Conservation (phyloP, 2,113 vertebrate genomes). For the Rattus norvegicus region DNA sequence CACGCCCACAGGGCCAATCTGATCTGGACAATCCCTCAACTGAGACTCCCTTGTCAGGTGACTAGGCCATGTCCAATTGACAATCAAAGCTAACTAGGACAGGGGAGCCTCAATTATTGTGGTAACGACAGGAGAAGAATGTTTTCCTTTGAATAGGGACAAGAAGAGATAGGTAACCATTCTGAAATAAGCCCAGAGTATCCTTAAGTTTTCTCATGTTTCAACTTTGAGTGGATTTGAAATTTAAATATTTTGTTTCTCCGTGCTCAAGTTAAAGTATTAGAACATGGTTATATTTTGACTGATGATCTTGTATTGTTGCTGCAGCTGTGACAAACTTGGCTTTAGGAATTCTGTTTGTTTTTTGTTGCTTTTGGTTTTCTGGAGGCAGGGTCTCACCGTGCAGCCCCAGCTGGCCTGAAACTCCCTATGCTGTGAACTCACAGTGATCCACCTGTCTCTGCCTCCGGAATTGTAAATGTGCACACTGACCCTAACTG, state of each 20-base stretch:
- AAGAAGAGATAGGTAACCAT: not conserved
- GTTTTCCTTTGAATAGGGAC: not conserved
- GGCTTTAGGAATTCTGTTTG: not conserved
- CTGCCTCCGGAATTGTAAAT: not conserved
- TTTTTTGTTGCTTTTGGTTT: not conserved
- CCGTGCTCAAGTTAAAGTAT: not conserved
- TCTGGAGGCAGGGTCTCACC: not conserved
- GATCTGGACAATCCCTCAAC: not conserved
- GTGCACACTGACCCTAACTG: not conserved
- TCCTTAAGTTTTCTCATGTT: not conserved
- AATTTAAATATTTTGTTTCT: not conserved
- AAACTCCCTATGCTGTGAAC: no score
- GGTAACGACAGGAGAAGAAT: not conserved
- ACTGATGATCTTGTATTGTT: not conserved
- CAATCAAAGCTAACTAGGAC: not conserved
- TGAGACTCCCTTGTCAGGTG: not conserved
- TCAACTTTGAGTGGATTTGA: not conserved
- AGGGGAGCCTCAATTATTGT: not conserved
- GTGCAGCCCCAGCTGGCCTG: not conserved
- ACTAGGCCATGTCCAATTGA: not conserved
- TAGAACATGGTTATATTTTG: not conserved
- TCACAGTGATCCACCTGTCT: not conserved
- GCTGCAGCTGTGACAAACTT: not conserved
- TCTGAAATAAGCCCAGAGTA: not conserved
- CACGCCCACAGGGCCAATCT: not conserved